A percentile compares a stretch with the other conserved stretches of the same genome.
These are phyloP conservation scores for Podiceps cristatus DNA, from an alignment of 2,113 vertebrate species.

Conservation along the genomic window DNA sequence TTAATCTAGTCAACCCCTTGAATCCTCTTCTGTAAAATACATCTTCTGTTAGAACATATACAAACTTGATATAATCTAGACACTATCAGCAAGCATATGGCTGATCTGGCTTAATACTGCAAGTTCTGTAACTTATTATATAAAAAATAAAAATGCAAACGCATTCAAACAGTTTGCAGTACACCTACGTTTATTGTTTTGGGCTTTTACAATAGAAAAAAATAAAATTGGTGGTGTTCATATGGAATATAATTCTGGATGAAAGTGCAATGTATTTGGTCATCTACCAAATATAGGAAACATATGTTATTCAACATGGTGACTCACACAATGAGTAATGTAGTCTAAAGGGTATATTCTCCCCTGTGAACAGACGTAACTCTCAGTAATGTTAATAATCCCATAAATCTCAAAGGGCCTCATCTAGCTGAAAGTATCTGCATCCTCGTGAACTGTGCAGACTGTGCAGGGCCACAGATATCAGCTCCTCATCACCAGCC, in stretches of 20 bases:
- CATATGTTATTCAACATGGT: constrained; percentile 17
- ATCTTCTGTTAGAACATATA: not conserved
- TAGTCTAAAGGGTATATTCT: constrained; percentile 14
- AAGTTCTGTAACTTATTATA: not conserved
- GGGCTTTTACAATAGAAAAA: not conserved
- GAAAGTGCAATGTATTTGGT: not conserved
- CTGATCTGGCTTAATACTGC: not conserved
- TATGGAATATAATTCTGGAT: not conserved
- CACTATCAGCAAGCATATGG: not conserved
- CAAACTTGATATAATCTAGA: not conserved
- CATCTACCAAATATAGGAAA: constrained; percentile 45
- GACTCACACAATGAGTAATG: constrained; percentile 46
- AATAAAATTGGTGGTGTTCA: not conserved
- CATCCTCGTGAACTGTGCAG: not conserved
- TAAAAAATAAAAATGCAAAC: not conserved
- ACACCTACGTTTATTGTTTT: not conserved
- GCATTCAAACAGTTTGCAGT: not conserved
- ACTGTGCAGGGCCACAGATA: not conserved
- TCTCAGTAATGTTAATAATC: constrained; percentile 35
- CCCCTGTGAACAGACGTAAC: not conserved
- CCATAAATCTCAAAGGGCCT: not conserved
- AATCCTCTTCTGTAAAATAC: not conserved
- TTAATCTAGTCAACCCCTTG: not conserved
- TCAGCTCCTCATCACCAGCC: not conserved
- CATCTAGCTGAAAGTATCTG: not conserved